Conservation (phyloP, 2,797 vertebrate species). For the Molossus molossus region DNA sequence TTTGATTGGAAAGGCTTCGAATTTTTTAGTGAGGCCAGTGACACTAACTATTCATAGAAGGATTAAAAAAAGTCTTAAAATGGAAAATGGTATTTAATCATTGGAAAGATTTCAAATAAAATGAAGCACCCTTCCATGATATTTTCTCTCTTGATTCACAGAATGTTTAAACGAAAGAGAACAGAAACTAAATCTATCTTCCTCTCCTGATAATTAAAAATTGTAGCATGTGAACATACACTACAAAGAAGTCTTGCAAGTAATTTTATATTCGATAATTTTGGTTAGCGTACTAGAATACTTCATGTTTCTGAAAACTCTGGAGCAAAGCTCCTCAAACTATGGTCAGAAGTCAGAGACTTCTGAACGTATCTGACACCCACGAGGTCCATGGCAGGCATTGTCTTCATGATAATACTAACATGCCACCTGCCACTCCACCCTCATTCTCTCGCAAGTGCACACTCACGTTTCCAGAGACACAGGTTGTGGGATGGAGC, state of each 20-base stretch:
- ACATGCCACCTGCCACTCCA: not conserved
- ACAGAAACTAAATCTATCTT: conserved; percentile 1
- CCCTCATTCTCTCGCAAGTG: not conserved
- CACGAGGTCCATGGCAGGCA: not conserved
- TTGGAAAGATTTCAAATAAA: conserved; percentile 13
- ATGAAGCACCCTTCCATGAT: not conserved
- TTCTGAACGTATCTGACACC: not conserved
- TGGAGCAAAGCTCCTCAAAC: not conserved
- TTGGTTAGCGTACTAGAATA: conserved; percentile 33
- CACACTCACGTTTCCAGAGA: not conserved
- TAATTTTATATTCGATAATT: conserved; percentile 37
- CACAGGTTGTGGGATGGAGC: not conserved
- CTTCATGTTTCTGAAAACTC: conserved; percentile 43
- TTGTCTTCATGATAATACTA: not conserved
- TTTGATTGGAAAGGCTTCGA: not conserved
- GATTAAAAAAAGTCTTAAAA: not conserved
- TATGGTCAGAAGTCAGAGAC: not conserved
- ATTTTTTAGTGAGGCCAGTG: not conserved
- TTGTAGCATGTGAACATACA: not conserved
- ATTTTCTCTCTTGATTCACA: not conserved
- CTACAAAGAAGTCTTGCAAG: not conserved
- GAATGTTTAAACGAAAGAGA: conserved; percentile 12
- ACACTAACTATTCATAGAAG: not conserved
- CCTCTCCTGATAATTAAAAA: conserved; percentile 19
- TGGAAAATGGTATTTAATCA: not conserved